Base-by-base conservation (phyloP, 1,140 invertebrate species). In the Oryzaephilus surinamensis region DNA sequence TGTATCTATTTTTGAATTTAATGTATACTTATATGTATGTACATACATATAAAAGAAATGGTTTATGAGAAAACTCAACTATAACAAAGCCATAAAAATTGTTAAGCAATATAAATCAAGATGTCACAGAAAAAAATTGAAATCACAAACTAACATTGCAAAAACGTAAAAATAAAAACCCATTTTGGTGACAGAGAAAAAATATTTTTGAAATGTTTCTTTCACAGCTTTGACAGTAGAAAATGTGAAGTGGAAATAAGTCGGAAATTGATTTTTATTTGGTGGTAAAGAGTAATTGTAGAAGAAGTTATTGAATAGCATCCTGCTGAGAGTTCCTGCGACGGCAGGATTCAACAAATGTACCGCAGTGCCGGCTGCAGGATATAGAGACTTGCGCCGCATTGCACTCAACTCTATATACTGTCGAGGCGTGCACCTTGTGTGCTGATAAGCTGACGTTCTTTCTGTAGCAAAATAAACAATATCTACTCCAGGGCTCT, bases 221-320 rank as follows among this genome's bases (percentile, higher is more conserved):
- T n/a, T n/a, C n/a, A n/a, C n/a, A n/a, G n/a, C n/a, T n/a, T n/a
- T 36, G 33, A 36, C 33, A 36, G 33, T 21, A 36, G 33, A 50
- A 51, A 47, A 35, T 46, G 38, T 38, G 37, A 35, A 41, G 44
- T 52, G 45, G 48, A 49, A 52, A 50, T 52, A 45, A 42, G 39
- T 52, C 48, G 51, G 51, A 52, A 52, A 52, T 52, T 50, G 51
- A 52, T 52, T 52, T 52, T 48, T 50, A 52, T 52, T 52, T 48
- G 40, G 48, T 37, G 45, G 50, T 48, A 46, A 44, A 45, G 45
- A 48, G 43, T 50, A 50, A 50, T 52, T 52, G 48, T 47, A 38
- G 40, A 40, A 41, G 43, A 52, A 52, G 51, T 52, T 52, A 52
- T 50, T 46, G 47, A 50, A 52, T 44, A 41, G 51, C 39, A 44